Base-by-base conservation (phyloP, 2,797 vertebrate genomes). In the Apogon hyalosoma region DNA sequence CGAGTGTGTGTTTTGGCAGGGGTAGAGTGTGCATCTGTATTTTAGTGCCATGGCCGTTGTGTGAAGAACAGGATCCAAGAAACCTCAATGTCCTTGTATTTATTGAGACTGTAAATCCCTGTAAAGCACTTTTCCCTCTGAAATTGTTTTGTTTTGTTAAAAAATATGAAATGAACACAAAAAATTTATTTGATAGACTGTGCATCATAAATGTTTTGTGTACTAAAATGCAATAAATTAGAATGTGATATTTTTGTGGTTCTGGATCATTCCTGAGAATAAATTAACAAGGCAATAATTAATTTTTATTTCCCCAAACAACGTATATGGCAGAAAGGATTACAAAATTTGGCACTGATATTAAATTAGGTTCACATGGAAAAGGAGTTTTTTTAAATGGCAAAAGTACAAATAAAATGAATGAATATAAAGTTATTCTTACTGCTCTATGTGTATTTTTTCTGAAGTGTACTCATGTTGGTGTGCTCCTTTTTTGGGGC, bases 161-260 rank as follows among this genome's bases (percentile, higher is more conserved):
- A 87, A 80, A 72, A 95, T 42, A 82, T 81, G 67, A 87, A 89
- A 87, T 63, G 54, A 89, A 83, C 88, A 74, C 84, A 92, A 95
- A 96, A 95, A 72, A 80, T 87, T 90, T 87, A 90, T 91, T 90
- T 92, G 93, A 96, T 95, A 95, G 93, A 94, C 95, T 92, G 96
- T 98, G 95, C 93, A 95, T 95, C 94, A 94, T 97, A 94, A 83
- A 95, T 96, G 95, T 96, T 96, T 97, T 97, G 96, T 98, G 96
- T 96, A 96, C 94, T 96, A 95, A 90, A 96, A 95, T 96, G 96
- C 96, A 98, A 96, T 97, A 95, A 93, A 94, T 89, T 83, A 86
- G 72, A 88, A 89, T 84, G 84, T 88, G 80, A 87, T 67, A 79
- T 82, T 79, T 85, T 70, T 71, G 75, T 88, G 77, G 24, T 75